A percentile compares a stretch with the other conserved stretches of the same genome.
Conservation (phyloP, 2,888 invertebrate species). For the Drosophila gaucha region DNA sequence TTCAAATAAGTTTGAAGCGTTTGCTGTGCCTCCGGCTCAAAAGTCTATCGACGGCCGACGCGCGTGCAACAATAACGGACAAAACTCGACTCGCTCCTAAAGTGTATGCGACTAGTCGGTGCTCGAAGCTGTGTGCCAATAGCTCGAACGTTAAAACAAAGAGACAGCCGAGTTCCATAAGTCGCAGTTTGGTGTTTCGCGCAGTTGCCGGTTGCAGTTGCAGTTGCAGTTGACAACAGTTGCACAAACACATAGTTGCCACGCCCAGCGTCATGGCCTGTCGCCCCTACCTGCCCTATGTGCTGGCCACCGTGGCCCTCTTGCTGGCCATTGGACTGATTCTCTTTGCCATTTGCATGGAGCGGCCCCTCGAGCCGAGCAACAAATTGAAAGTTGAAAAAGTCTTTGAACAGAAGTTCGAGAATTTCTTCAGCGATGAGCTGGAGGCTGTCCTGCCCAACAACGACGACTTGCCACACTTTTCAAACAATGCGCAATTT, state of each 20-base stretch:
- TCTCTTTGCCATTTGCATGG: conserved; percentile 72
- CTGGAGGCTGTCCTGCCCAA: conserved; percentile 18
- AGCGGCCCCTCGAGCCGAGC: conserved; percentile 36
- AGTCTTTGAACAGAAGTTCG: conserved; percentile 12
- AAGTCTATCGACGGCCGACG: conserved; percentile 45
- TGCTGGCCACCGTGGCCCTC: conserved; percentile 50
- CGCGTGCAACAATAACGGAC: conserved; percentile 51
- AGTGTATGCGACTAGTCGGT: conserved; percentile 10
- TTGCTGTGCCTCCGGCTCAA: conserved; percentile 41
- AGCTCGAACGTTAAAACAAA: conserved; percentile 18
- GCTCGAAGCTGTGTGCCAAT: conserved; percentile 32
- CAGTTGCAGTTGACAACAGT: conserved; percentile 37
- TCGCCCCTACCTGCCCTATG: conserved; percentile 50
- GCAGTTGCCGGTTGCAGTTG: conserved; percentile 25
- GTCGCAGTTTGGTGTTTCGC: background rate
- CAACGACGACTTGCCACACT: conserved; percentile 41
- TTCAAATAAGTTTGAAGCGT: conserved; percentile 44
- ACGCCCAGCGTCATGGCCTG: conserved; percentile 58
- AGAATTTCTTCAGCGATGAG: conserved; percentile 6
- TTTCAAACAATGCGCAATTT: conserved; percentile 41
- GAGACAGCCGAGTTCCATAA: conserved; percentile 44
- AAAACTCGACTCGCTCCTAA: conserved; percentile 1
- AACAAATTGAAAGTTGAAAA: conserved; percentile 49
- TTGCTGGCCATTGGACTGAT: conserved; percentile 68
- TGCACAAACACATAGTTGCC: conserved; percentile 44